These are phyloP conservation scores for Morus bassanus DNA, from an alignment of 2,797 vertebrate genomes.

Conservation along the genomic window DNA sequence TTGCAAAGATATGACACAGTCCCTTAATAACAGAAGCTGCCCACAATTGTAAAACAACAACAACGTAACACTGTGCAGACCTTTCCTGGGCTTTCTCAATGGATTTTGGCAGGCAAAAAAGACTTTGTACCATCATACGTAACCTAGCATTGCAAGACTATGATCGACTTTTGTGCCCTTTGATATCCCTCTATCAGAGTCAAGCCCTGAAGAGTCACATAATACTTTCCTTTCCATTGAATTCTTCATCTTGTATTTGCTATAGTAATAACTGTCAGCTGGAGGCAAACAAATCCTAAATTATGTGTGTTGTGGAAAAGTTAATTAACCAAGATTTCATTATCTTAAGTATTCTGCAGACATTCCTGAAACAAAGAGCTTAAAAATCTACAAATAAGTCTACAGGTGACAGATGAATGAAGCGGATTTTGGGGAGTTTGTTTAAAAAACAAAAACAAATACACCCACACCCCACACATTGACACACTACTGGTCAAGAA, in stretches of 20 bases:
- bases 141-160: neutral
- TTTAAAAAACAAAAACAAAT: neutral
- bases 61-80: neutral
- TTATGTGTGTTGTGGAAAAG: neutral
- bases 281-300: slow-evolving; percentile 2
- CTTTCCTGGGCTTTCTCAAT: neutral
- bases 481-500: neutral
- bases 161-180: neutral
- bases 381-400: neutral
- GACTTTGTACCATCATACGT: neutral
- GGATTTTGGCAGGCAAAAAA: neutral
- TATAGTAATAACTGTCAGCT: neutral
- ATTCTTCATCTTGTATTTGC: neutral
- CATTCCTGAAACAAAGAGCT: neutral
- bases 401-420: neutral
- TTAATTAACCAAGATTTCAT: neutral
- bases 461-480: neutral
- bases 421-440: neutral
- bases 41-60: neutral
- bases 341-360: neutral
- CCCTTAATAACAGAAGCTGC: neutral
- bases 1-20: neutral
- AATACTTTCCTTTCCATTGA: neutral
- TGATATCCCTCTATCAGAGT: neutral
- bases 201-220: neutral